Evolutionary conservation across 2,797 vertebrate species (phyloP), one percentile per base, ranked within the genome.

Genomic region (Gastrophryne carolinensis): DNA sequence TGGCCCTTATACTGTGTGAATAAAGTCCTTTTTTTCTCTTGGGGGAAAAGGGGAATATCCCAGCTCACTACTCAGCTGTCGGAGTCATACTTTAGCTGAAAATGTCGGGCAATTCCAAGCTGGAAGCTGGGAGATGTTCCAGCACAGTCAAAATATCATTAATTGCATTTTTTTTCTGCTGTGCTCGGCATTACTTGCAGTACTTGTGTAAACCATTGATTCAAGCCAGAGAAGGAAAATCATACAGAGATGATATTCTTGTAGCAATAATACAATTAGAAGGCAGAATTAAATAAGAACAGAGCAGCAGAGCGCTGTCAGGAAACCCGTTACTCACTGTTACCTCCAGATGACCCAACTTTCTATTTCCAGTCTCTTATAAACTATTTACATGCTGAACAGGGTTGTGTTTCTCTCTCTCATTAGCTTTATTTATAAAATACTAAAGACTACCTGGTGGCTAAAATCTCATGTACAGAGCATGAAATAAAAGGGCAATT

Each of bases 221-320:
- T 65, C 41, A 50, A 34, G 44, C 49, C 17, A 30, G 32, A 34
- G 30, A 47, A 29, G 29, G 44, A 65, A 34, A 24, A 65, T 65
- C 23, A 50, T 65, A 44, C 27, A 65, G n/a, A 34, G 44, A 65
- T n/a, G 49, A 65, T 65, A 65, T 50, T 50, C 17, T 32, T 15
- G 7, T 65, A 50, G 41, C 13, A n/a, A 11, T 72, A 72, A 72
- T 72, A 61, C 8, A 73, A 56, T 73, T 57, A 65, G 23, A 30
- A 21, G 30, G 11, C n/a, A 56, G 23, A 35, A 73, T 73, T 7
- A 47, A 73, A 35, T 73, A 65, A 65, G 61, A 61, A 65, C 63
- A 23, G 39, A 34, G 35, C 26, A 30, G 12, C 26, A 50, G 29
- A 4, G 17, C 7, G 5, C 23, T 63, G 35, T 62, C 50, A n/a